Evolutionary conservation across 2,797 vertebrate species (phyloP).

Genomic region (Pitangus sulphuratus): DNA sequence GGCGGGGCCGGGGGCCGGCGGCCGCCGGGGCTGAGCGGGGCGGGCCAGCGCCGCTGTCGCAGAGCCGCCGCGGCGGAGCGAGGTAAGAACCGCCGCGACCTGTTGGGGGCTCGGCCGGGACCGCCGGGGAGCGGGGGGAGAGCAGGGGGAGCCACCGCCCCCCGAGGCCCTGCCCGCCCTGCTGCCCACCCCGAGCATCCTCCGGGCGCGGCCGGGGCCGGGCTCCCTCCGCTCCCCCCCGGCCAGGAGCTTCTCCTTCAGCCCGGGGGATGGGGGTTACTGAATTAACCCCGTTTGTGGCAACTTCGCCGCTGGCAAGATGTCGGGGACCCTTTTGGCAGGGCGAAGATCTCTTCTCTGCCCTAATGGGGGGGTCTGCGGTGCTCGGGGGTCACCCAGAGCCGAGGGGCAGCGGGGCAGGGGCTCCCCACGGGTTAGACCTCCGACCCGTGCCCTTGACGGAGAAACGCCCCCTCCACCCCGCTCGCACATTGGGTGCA

Average conservation of each 20-base stretch:
- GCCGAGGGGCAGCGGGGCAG: neutral
- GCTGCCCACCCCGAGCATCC: neutral
- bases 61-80: neutral
- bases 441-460: neutral
- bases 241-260: neutral
- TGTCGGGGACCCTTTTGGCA: neutral
- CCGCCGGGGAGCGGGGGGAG: neutral
- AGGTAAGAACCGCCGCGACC: slow-evolving; percentile 27
- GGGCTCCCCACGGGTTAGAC: neutral
- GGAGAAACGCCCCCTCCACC: neutral
- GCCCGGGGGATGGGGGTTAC: neutral
- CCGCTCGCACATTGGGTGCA: accelerated
- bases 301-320: neutral
- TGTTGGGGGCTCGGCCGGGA: neutral
- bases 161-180: too few species aligned
- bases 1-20: neutral
- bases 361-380: accelerated
- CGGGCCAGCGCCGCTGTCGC: neutral
- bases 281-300: neutral
- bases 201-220: neutral
- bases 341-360: neutral
- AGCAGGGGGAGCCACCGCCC: neutral
- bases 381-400: neutral
- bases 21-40: neutral
- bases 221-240: neutral